These are phyloP conservation scores for Tauraco hartlaubi DNA, from an alignment of 2,797 vertebrate species.

Conservation along the genomic window DNA sequence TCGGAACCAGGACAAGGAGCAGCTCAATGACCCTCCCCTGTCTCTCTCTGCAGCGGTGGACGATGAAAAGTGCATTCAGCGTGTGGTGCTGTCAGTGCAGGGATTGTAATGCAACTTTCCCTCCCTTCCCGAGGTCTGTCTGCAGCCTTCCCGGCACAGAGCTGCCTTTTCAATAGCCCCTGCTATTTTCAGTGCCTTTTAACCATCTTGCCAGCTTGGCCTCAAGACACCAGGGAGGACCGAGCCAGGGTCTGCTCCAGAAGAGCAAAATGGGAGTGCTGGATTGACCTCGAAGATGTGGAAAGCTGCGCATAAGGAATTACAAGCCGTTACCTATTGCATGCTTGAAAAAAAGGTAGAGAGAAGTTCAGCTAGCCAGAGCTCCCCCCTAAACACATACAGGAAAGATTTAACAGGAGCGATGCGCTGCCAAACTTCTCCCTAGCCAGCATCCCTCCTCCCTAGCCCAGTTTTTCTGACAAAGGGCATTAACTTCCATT, in stretches of 20 bases:
- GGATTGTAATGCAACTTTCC: background rate
- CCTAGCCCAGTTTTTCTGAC: background rate
- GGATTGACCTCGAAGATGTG: background rate
- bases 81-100: background rate
- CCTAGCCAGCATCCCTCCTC: background rate
- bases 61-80: background rate
- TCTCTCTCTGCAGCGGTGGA: background rate
- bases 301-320: background rate
- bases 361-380: background rate
- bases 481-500: background rate
- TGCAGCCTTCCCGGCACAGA: background rate
- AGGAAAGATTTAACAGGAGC: background rate
- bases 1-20: background rate
- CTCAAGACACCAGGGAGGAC: background rate
- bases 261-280: background rate
- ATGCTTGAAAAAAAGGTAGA: background rate
- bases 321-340: background rate
- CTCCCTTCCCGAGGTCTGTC: background rate
- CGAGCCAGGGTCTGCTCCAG: background rate
- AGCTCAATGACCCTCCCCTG: background rate
- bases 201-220: background rate
- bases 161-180: constrained; percentile 25
- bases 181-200: constrained; percentile 8
- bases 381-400: background rate
- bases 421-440: background rate